These are phyloP conservation scores for Ypsolopha sequella DNA, from an alignment of 2,888 invertebrate species.

Conservation along the genomic window DNA sequence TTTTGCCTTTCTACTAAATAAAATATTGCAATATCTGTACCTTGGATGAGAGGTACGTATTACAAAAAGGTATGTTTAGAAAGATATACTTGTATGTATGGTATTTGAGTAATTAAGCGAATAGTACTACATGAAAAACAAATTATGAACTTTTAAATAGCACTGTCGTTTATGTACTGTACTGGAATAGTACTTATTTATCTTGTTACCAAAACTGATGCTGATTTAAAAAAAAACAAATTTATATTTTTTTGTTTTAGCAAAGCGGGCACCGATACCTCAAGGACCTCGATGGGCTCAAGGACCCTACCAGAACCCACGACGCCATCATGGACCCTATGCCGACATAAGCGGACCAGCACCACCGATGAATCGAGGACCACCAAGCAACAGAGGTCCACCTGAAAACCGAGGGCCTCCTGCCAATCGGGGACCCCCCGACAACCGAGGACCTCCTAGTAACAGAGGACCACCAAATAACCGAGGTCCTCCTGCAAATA, in stretches of 20 bases:
- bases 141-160: no score
- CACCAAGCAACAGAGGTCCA: conserved; percentile 8
- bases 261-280: conserved; percentile 4
- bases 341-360: not conserved
- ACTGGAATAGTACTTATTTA: no score
- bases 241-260: not conserved
- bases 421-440: conserved; percentile 5
- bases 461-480: conserved; percentile 4
- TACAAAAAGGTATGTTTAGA: no score
- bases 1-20: no score
- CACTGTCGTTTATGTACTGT: no score
- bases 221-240: no score
- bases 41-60: no score
- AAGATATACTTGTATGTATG: no score
- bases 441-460: not conserved
- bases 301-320: conserved; percentile 6
- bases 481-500: not conserved
- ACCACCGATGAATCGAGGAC: not conserved
- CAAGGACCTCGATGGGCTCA: conserved; percentile 2
- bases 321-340: conserved; percentile 7
- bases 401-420: conserved; percentile 10
- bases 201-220: no score
- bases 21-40: no score
- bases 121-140: no score
- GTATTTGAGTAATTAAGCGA: no score